Evolutionary conservation across 2,113 vertebrate genomes (phyloP), one percentile per base, ranked within the genome.

Genomic region (Geococcyx californianus): DNA sequence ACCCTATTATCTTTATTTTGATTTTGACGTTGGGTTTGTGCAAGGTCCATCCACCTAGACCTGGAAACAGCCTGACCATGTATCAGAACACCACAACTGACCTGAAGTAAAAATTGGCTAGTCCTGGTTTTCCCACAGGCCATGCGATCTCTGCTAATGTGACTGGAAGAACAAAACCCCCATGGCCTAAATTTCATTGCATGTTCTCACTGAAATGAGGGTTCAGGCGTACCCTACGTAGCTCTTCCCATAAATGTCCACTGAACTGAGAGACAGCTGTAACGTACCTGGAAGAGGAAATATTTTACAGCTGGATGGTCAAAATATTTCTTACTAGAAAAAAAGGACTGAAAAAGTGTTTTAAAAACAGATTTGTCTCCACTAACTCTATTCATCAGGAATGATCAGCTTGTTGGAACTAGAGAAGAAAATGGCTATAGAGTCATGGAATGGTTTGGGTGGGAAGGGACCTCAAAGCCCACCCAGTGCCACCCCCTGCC

Each of bases 1-100:
- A 85, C 80, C 42, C 69, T 24, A 28, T 81, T 92, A 87, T 63
- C 79, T 95, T 81, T 42, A 67, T 91, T 87, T 93, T 88, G 64
- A 56, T 83, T 87, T 93, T 89, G 66, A 58, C 80, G 66, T 38
- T 87, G 80, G 29, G 80, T 75, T 94, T 83, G 42, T 72, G 44
- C 40, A 19, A 90, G 76, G 73, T 64, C 21, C 45, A 26, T 90
- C 83, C 60, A 84, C 33, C 62, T 13, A 63, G 55, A 77, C 15
- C 60, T 90, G 60, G 68, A 84, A 90, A 40, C 42, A 62, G 33
- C 67, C 62, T 63, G 36, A 7, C 29, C 26, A 6, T 3, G 3
- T 59, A 77, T 66, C 45, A 81, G 90, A 45, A 72, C 14, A 44
- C 60, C 13, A 4, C n/a, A 66, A 56, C 19, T 66, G 56, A 66